Base-by-base conservation (phyloP, 2,797 vertebrate species). In the Spondyliosoma cantharus region DNA sequence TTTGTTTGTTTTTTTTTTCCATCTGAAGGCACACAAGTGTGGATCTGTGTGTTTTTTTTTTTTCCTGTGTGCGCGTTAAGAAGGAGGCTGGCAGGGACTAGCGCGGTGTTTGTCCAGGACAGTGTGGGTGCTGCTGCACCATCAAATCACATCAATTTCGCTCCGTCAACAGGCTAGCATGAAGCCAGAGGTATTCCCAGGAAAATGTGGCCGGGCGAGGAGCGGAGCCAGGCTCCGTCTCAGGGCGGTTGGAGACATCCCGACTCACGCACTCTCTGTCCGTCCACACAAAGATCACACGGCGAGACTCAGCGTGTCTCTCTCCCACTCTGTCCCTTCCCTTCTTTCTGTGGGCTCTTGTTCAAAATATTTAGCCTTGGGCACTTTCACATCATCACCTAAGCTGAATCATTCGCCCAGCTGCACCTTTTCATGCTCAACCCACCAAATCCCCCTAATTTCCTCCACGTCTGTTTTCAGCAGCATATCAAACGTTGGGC, bases 121-220 rank as follows among this genome's bases (percentile, higher is more conserved):
- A 74, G 78, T 75, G 76, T 76, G 85, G 69, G 66, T 68, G 78
- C 78, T 61, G 78, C 88, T 82, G 84, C 83, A 82, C 74, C 87
- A 86, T 90, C 84, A 84, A 77, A 81, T 91, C 87, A 87, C 84
- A 90, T 92, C 83, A 86, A 60, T 83, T 90, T 83, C 80, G 74
- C 79, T 83, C 69, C 58, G 37, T 85, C 80, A 87, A 69, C 88
- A 69, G 76, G 29, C 60, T 52, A 80, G 73, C 71, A 84, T 70
- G 65, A 78, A 73, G 83, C 82, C 80, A 82, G 74, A 80, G 80
- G 85, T 86, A 74, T 68, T 58, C 74, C 83, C 42, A 61, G 53
- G 59, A 86, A 81, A 76, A 79, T 75, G 81, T 75, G 78, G 65
- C 58, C 2, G 19, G 67, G 50, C 43, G n/a, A 49, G 77, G 67